Base-by-base conservation (phyloP, 2,888 invertebrate species). In the Opisthograptis luteolata region DNA sequence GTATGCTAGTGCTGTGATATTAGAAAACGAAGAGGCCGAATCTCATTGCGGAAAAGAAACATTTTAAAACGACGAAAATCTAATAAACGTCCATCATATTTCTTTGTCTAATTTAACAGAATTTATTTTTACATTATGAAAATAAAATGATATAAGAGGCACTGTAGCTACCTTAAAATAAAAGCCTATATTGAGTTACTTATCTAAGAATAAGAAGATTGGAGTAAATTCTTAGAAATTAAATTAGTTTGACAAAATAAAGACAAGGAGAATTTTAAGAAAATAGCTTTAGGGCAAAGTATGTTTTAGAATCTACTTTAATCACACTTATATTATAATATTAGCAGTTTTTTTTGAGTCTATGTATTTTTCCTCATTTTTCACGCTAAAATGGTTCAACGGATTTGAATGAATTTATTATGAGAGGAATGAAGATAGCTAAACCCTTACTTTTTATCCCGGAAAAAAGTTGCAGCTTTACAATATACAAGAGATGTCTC, bases 71-170 rank as follows among this genome's bases (percentile, higher is more conserved):
- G 39, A 13, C 44, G 44, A 39, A 52, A 51, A 51, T 48, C 14
- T 45, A 54, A 54, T 51, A 51, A 54, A 45, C 40, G 57, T 50
- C 45, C 41, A 25, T 55, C 47, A 52, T 50, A 45, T 40, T 30
- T 40, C 28, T 20, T 41, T 30, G 24, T 42, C 24, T 19, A 39
- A 42, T 51, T 54, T 42, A 19, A 34, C 44, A 30, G 22, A 45
- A 10, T 5, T 39, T 41, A 44, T 39, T 30, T 36, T 46, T 15
- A 22, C 32, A 13, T 12, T 8, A 27, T 43, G 36, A 44, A 48
- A 42, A 49, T 17, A 31, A 36, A 27, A 44, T 35, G 50, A 50
- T 50, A 20, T 46, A 45, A 47, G 28, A 50, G 37, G 30, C 32
- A 42, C 40, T 15, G 28, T 41, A 32, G 22, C 37, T 22, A 6